Percentiles rank a stretch among this genome's conserved stretches.
These are phyloP conservation scores for Verasper variegatus DNA, from an alignment of 2,113 vertebrate genomes.

Conservation along the genomic window DNA sequence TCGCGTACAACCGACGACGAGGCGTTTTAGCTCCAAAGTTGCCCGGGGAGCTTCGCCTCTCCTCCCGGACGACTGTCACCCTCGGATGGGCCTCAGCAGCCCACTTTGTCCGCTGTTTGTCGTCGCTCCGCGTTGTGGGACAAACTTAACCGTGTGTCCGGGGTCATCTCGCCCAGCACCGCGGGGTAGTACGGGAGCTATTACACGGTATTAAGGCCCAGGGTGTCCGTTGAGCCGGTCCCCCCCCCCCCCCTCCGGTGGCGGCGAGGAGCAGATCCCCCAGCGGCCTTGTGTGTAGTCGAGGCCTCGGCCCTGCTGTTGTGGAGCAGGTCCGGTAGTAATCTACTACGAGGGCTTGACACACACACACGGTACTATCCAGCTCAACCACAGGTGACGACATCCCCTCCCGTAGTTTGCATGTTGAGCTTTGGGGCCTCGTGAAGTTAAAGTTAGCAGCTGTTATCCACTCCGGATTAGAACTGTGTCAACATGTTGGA, in stretches of 20 bases:
- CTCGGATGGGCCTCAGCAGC: slow-evolving; percentile 21
- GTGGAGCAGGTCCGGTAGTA: slow-evolving; percentile 81
- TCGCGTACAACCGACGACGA: not conserved
- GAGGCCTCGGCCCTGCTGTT: slow-evolving; percentile 78
- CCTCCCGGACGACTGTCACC: slow-evolving; percentile 53
- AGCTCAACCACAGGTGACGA: slow-evolving; percentile 68
- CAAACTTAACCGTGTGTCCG: slow-evolving; percentile 32
- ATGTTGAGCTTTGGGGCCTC: slow-evolving; percentile 39
- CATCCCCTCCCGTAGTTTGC: slow-evolving; percentile 57
- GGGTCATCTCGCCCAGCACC: slow-evolving; percentile 1
- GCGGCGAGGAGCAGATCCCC: slow-evolving; percentile 53
- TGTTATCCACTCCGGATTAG: slow-evolving; percentile 47
- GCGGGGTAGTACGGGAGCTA: not conserved
- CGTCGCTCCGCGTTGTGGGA: not conserved
- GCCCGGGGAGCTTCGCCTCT: slow-evolving; percentile 5
- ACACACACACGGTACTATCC: slow-evolving; percentile 68
- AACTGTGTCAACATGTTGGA: slow-evolving; percentile 13
- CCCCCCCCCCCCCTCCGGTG: slow-evolving; percentile 29
- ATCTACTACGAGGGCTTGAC: slow-evolving; percentile 80
- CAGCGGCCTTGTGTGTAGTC: slow-evolving; percentile 77
- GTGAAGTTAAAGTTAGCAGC: slow-evolving; percentile 47
- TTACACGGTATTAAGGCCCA: slow-evolving; percentile 45
- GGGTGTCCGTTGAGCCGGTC: slow-evolving; percentile 35
- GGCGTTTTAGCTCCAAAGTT: slow-evolving; percentile 32
- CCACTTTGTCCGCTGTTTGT: slow-evolving; percentile 20